These are phyloP conservation scores for Petrocephalus schoutedeni DNA, from an alignment of 2,797 vertebrate genomes.

Conservation along the genomic window DNA sequence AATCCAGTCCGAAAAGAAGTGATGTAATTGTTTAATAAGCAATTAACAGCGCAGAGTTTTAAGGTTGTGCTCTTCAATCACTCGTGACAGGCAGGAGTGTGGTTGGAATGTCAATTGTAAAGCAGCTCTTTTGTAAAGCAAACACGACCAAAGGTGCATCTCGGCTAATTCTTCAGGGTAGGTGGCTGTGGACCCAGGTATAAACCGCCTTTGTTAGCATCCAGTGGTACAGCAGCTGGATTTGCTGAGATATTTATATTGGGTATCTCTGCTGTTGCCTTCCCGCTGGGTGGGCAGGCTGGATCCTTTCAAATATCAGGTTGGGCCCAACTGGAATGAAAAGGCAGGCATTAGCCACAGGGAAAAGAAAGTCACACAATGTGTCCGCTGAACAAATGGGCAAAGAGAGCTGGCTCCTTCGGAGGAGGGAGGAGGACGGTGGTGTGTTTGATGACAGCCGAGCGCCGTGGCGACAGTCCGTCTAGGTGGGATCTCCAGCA, in stretches of 20 bases:
- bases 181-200: conserved; percentile 27
- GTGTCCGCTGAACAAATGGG: conserved; percentile 31
- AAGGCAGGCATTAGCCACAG: conserved; percentile 34
- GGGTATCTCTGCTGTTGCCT: conserved; percentile 29
- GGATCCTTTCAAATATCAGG: conserved; percentile 29
- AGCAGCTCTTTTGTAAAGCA: conserved; percentile 25
- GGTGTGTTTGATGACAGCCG: neutral
- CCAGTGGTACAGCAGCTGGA: conserved; percentile 23
- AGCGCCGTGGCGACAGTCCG: neutral
- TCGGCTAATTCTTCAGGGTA: conserved; percentile 25
- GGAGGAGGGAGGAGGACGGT: neutral
- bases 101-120: conserved; percentile 19
- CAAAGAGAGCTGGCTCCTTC: conserved; percentile 30
- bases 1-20: neutral
- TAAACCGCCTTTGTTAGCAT: conserved; percentile 27
- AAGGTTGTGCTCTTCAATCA: conserved; percentile 17
- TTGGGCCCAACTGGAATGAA: conserved; percentile 31
- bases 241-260: conserved; percentile 36
- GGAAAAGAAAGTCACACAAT: conserved; percentile 34
- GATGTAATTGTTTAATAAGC: neutral
- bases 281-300: conserved; percentile 20
- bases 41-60: conserved; percentile 13
- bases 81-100: conserved; percentile 9
- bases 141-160: conserved; percentile 11
- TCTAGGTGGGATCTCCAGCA: neutral